A percentile compares a stretch with the other conserved stretches of the same genome.
These are phyloP conservation scores for Apamea epomidion DNA, from an alignment of 2,888 invertebrate genomes.

Conservation along the genomic window DNA sequence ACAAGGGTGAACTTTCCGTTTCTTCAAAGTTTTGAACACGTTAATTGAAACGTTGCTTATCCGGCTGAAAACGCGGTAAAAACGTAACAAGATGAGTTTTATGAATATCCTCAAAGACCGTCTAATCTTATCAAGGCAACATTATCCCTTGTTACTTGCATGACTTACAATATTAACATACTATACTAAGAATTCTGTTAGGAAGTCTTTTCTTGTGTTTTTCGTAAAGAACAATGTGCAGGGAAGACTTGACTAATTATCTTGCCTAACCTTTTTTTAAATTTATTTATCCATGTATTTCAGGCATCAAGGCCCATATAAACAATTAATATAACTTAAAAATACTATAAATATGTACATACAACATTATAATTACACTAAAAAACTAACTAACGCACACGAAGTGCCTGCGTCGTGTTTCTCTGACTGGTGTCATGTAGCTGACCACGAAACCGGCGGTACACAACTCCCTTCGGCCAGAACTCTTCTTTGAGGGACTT, in stretches of 20 bases:
- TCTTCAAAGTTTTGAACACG: conserved; percentile 64
- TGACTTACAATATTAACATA: conserved; percentile 60
- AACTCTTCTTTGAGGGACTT: no score
- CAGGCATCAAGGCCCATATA: no score
- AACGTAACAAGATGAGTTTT: conserved; percentile 70
- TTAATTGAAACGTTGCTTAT: conserved; percentile 74
- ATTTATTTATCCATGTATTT: no score
- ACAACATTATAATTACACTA: no score
- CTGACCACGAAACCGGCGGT: no score
- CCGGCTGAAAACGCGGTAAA: conserved; percentile 64
- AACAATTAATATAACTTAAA: no score
- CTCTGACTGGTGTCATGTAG: no score
- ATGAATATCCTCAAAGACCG: conserved; percentile 67
- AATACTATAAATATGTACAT: no score
- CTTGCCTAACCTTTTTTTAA: no score
- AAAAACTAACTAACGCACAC: no score
- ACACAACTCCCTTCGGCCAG: no score
- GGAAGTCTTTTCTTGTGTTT: conserved; percentile 21
- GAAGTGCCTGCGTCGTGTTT: no score
- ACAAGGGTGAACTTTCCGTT: conserved; percentile 58
- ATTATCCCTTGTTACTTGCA: conserved; percentile 67
- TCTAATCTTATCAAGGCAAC: conserved; percentile 68
- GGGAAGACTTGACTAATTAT: background rate
- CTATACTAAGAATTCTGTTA: conserved; percentile 25
- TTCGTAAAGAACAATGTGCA: background rate